A percentile compares a stretch with the other conserved stretches of the same genome.
Conservation (phyloP, 2,113 vertebrate species). For the Chrysochloris asiatica region DNA sequence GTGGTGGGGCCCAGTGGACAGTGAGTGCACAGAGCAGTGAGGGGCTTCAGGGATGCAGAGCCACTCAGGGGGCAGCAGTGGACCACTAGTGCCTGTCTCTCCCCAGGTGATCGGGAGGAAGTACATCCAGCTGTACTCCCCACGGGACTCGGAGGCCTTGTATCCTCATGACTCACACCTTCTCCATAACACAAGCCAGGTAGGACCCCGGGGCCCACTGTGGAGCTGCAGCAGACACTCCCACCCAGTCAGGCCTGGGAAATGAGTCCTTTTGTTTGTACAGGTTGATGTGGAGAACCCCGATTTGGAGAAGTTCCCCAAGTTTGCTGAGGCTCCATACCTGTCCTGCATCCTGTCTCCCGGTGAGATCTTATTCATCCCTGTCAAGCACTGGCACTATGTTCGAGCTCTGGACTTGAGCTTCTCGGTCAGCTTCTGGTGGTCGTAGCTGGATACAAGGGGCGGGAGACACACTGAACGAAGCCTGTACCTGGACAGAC, state of each 20-base stretch:
- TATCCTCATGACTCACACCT: constrained; percentile 94
- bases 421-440: constrained; percentile 99
- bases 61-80: fast-evolving
- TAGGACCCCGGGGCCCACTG: constrained; percentile 54
- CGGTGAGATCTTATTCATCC: constrained; percentile 96
- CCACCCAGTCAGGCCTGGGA: not conserved
- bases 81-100: not conserved
- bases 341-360: constrained; percentile 91
- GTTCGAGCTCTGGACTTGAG: constrained; percentile 93
- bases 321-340: constrained; percentile 88
- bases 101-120: constrained; percentile 94
- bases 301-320: constrained; percentile 88
- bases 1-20: fast-evolving
- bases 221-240: fast-evolving
- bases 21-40: not conserved
- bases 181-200: constrained; percentile 98
- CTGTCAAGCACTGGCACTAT: constrained; percentile 93
- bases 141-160: constrained; percentile 88
- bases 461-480: too few relatives aligned
- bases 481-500: not conserved
- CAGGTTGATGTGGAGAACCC: constrained; percentile 96
- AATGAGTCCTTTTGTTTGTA: not conserved
- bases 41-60: not conserved
- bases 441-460: constrained; percentile 94
- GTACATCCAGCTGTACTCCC: constrained; percentile 93